Evolutionary conservation across 2,113 vertebrate species (phyloP), one percentile per base, ranked within the genome.

Genomic region (Cyprinodon tularosa): DNA sequence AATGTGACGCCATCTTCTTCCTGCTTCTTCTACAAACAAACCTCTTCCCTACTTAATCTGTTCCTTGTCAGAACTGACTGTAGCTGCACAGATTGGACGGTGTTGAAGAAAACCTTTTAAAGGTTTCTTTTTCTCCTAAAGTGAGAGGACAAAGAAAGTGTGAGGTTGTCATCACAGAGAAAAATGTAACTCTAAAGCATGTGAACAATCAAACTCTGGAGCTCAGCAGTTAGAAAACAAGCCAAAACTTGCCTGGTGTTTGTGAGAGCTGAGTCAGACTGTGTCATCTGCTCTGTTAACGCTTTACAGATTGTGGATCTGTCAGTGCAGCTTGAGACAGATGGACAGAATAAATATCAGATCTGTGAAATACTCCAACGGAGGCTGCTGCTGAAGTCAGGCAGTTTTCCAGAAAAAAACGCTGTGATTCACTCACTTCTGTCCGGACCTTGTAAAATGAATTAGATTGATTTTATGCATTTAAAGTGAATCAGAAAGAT

Each of bases 311-410:
- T 74, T 83, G 74, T 84, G 48, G 29, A 13, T 64, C 71, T 86
- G 81, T 87, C 83, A 78, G 73, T 38, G 13, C 66, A 63, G 74
- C 81, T 78, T 37, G 3, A 47, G 50, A 78, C 85, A 86, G 88
- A 87, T 84, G 88, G 88, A 86, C 71, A 8, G 81, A 80, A 83
- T 74, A 76, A 78, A 87, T 62, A 66, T 62, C 17, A 70, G 70
- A 85, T 65, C 80, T 59, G 48, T 6, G 36, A 47, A 57, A 63
- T 38, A 38, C 61, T 48, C 44, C 22, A 36, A 66, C 2, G 4
- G 14, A 38, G 50, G 71, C 74, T 80, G 81, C 62, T 71, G 74
- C 10, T 76, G 47, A 63, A 72, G 74, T 63, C 37, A 61, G 13
- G 7, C 47, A 40, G 39, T 42, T 11, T 17, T 78, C 57, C 45